phyloP scores from a whole-genome alignment of 2,888 invertebrate genomes.

The Brenthis ino region DNA sequence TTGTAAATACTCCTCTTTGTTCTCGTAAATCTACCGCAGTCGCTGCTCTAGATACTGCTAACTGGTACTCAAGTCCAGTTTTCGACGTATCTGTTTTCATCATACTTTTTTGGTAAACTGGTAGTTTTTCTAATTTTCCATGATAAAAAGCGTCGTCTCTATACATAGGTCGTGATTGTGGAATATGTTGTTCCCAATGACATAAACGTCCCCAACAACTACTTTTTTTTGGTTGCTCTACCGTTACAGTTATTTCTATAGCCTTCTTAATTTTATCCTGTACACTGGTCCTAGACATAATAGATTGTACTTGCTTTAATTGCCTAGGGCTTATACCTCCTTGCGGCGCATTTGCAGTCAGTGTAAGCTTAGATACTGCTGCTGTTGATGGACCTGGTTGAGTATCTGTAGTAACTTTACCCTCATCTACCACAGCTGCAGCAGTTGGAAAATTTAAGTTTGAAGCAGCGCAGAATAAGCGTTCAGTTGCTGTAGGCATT shows the following conservation, averaged over 20 bases:
- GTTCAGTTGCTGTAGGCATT: constrained; percentile 53
- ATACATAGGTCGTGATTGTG: constrained; percentile 70
- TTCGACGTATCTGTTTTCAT: constrained; percentile 52
- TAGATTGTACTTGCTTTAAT: constrained; percentile 64
- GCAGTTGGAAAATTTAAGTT: constrained; percentile 65
- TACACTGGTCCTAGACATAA: constrained; percentile 58
- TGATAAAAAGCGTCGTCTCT: constrained; percentile 73
- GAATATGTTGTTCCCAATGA: constrained; percentile 66
- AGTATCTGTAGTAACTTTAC: constrained; percentile 36
- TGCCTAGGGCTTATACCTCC: constrained; percentile 62
- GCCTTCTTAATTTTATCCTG: constrained; percentile 49
- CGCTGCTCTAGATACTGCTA: constrained; percentile 73
- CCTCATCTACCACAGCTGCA: constrained; percentile 60
- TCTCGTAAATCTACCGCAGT: constrained; percentile 65
- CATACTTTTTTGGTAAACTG: constrained; percentile 67
- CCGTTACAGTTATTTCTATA: constrained; percentile 49
- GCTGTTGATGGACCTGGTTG: constrained; percentile 60
- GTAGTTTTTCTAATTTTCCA: constrained; percentile 62
- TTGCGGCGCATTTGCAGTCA: constrained; percentile 58
- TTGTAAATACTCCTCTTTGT: constrained; percentile 64
- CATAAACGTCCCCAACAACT: constrained; percentile 59
- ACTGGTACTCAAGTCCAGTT: constrained; percentile 73
- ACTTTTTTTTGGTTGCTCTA: constrained; percentile 49
- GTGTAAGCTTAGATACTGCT: constrained; percentile 55
- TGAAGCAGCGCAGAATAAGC: constrained; percentile 54